Evolutionary conservation across 2,797 vertebrate species (phyloP).

Genomic region (Melanitta fusca): DNA sequence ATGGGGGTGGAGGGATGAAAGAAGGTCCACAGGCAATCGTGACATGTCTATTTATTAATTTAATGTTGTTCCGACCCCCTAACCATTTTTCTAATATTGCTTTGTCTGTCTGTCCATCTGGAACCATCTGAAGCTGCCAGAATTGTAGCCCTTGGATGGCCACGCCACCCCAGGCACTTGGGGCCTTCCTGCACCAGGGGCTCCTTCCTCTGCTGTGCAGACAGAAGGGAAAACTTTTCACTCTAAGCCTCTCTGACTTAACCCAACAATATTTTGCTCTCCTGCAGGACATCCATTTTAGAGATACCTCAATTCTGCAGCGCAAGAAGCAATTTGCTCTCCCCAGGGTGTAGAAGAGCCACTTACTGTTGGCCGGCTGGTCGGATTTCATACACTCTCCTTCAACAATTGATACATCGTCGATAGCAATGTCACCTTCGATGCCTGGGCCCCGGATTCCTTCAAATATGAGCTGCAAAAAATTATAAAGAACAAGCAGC

Average conservation of each 20-base stretch:
- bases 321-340: fast-evolving
- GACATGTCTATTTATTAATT: background rate
- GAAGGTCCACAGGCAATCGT: background rate
- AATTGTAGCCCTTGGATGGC: background rate
- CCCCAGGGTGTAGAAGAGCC: background rate
- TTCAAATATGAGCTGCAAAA: slow-evolving; percentile 91
- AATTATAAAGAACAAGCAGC: background rate
- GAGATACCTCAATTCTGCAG: background rate
- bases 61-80: fast-evolving
- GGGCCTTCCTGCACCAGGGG: background rate
- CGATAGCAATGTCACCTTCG: slow-evolving; percentile 97
- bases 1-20: fast-evolving
- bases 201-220: background rate
- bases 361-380: slow-evolving; percentile 91
- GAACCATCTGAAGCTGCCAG: background rate
- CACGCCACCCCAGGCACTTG: background rate
- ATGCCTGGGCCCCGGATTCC: slow-evolving; percentile 95
- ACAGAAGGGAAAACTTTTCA: background rate
- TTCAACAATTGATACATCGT: slow-evolving; percentile 94
- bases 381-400: slow-evolving; percentile 92
- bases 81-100: fast-evolving
- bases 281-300: background rate
- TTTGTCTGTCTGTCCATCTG: background rate
- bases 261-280: background rate
- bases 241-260: background rate